Conservation (phyloP, 2,888 invertebrate genomes). For the Drosophila flavopinicola region DNA sequence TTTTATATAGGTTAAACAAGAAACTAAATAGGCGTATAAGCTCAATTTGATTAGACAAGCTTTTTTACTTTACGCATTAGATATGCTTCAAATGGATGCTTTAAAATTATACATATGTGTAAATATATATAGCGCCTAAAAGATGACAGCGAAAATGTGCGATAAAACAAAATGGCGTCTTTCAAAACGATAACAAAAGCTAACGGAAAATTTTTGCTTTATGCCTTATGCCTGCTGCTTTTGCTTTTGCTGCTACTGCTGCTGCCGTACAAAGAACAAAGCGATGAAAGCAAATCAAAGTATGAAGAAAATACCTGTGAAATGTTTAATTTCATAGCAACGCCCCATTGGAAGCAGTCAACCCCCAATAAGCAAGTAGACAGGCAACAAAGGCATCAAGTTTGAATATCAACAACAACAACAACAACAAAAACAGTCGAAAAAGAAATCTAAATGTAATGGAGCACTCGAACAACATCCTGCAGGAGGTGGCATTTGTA, state of each 20-base stretch:
- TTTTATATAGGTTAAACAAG: no score
- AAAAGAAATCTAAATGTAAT: constrained; percentile 11
- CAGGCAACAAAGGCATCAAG: constrained; percentile 42
- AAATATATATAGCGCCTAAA: constrained; percentile 25
- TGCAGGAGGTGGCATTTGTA: constrained; percentile 15
- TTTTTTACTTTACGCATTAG: neutral
- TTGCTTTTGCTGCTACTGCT: constrained; percentile 19
- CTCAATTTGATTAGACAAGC: no score
- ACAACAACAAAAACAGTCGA: constrained; percentile 6
- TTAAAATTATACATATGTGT: neutral
- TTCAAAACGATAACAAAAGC: constrained; percentile 30
- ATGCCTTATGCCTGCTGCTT: constrained; percentile 3
- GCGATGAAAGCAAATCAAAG: constrained; percentile 72
- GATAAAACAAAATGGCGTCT: constrained; percentile 65
- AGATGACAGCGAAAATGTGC: constrained; percentile 42
- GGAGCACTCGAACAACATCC: neutral
- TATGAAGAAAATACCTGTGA: constrained; percentile 75
- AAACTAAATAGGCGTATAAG: no score
- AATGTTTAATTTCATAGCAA: constrained; percentile 83
- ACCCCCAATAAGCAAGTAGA: constrained; percentile 40
- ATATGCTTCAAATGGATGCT: constrained; percentile 1
- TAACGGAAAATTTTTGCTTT: constrained; percentile 1
- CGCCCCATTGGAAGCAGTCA: constrained; percentile 76
- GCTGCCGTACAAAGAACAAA: constrained; percentile 58
- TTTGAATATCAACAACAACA: constrained; percentile 32